phyloP scores from a whole-genome alignment of 2,888 invertebrate species.

The Muschampia staudingeri region DNA sequence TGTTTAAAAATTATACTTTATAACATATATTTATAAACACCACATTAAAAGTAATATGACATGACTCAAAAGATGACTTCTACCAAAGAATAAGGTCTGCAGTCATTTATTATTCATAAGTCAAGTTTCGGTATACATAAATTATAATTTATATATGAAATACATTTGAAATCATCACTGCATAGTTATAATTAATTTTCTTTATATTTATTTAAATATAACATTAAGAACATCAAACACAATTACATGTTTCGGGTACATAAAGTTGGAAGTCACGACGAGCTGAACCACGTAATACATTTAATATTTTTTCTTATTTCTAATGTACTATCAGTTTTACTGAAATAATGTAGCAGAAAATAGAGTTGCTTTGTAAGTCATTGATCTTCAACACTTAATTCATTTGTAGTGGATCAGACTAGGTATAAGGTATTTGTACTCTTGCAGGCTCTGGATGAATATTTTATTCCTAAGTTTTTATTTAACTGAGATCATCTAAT shows the following conservation, averaged over 20 bases:
- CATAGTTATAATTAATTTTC: constrained; percentile 23
- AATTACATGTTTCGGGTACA: constrained; percentile 45
- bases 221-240: constrained; percentile 56
- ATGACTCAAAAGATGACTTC: not conserved
- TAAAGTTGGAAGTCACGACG: constrained; percentile 37
- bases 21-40: too few relatives aligned
- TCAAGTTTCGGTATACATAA: constrained; percentile 8
- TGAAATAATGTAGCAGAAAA: constrained; percentile 34
- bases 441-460: constrained; percentile 31
- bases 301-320: constrained; percentile 27
- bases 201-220: constrained; percentile 48
- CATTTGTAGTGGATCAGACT: constrained; percentile 34
- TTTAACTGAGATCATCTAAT: not conserved
- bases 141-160: constrained; percentile 31
- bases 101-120: constrained; percentile 39
- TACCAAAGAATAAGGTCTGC: constrained; percentile 37
- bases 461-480: not conserved
- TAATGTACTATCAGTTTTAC: constrained; percentile 39
- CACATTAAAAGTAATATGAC: too few relatives aligned
- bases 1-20: constrained; percentile 16
- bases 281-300: constrained; percentile 26
- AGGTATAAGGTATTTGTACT: constrained; percentile 38
- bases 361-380: constrained; percentile 32
- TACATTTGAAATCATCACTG: constrained; percentile 43
- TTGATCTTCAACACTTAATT: constrained; percentile 14